Percentiles rank a stretch among this genome's conserved stretches.
phyloP scores from a whole-genome alignment of 2,888 invertebrate genomes.

The Pinctada fucata region DNA sequence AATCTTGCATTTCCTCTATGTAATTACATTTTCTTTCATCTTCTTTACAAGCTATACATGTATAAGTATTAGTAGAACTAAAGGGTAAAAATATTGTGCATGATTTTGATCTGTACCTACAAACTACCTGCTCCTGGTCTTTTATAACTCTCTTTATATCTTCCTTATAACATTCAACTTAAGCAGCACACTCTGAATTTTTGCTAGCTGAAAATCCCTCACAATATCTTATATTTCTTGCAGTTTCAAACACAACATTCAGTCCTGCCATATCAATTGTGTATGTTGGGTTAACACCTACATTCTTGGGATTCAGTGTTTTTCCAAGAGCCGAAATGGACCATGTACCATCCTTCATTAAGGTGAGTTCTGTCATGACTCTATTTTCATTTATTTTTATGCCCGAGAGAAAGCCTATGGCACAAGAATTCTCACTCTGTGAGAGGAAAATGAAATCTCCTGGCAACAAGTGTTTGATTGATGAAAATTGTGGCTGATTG shows the following conservation, averaged over 20 bases:
- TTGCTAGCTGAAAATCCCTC: slow-evolving; percentile 2
- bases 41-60: not conserved
- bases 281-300: too few species aligned
- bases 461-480: too few species aligned
- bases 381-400: too few species aligned
- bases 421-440: too few species aligned
- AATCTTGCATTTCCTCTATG: not conserved
- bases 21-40: not conserved
- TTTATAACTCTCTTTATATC: not conserved
- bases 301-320: too few species aligned
- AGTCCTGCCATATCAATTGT: too few species aligned
- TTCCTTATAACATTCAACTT: not conserved
- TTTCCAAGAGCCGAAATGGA: too few species aligned
- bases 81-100: not conserved
- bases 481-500: too few species aligned
- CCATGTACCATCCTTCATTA: too few species aligned
- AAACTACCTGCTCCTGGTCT: not conserved
- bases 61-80: not conserved
- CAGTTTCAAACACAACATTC: not conserved
- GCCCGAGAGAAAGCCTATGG: too few species aligned
- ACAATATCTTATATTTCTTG: not conserved
- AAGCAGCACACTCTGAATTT: not conserved
- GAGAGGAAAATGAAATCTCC: too few species aligned
- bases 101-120: not conserved
- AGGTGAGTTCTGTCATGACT: too few species aligned